Percentiles rank a stretch among this genome's conserved stretches.
phyloP scores from a whole-genome alignment of 92 coral and sea anemone species.

The Porites divaricata region DNA sequence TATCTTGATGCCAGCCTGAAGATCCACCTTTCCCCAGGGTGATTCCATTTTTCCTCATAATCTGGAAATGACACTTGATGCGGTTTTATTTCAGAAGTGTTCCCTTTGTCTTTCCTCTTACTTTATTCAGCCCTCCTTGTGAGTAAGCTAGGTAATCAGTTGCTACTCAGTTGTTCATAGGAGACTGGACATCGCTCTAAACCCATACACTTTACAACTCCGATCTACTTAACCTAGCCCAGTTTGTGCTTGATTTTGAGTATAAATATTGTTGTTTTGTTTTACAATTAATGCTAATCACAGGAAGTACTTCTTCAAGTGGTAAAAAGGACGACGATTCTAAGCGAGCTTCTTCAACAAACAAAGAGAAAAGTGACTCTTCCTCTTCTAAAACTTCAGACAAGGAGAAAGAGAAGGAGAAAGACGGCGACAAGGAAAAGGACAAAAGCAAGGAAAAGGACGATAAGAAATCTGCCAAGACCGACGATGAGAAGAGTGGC shows the following conservation, averaged over 20 bases:
- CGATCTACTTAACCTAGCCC: slow-evolving; percentile 1
- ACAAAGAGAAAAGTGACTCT: slow-evolving; percentile 73
- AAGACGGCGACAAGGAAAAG: slow-evolving; percentile 6
- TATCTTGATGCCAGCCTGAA: too few relatives aligned
- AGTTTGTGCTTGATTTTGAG: slow-evolving; percentile 27
- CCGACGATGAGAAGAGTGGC: slow-evolving; percentile 56
- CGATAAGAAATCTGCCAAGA: slow-evolving; percentile 35
- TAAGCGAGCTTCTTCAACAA: slow-evolving; percentile 62
- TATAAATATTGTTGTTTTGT: slow-evolving; percentile 58
- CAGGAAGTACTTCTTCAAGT: slow-evolving; percentile 68
- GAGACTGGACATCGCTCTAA: too few relatives aligned
- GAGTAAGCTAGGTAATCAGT: too few relatives aligned
- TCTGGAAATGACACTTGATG: too few relatives aligned
- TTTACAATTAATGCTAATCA: slow-evolving; percentile 66
- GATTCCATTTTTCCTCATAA: too few relatives aligned
- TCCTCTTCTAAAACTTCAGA: slow-evolving; percentile 61
- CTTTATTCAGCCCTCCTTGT: too few relatives aligned
- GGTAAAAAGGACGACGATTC: slow-evolving; percentile 65
- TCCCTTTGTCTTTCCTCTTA: too few relatives aligned
- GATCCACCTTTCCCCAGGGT: too few relatives aligned
- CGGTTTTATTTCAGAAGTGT: too few relatives aligned
- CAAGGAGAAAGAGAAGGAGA: slow-evolving; percentile 58
- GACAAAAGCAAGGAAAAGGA: slow-evolving; percentile 24
- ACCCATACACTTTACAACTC: too few relatives aligned
- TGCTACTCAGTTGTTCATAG: too few relatives aligned